Conservation (phyloP, 1,140 invertebrate species). For the Drosophila truncata region DNA sequence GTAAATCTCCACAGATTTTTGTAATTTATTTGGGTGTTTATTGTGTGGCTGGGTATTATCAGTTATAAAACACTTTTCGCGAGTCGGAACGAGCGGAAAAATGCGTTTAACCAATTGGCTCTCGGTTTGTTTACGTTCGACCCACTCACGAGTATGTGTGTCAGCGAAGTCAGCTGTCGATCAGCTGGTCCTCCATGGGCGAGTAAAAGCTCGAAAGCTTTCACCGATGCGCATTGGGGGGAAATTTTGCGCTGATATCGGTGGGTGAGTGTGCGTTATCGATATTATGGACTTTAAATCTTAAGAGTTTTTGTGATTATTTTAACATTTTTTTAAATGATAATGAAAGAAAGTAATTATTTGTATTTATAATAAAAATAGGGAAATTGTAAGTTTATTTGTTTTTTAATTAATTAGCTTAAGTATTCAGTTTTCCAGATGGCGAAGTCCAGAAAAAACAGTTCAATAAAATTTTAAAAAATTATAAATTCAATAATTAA, state of each 20-base stretch:
- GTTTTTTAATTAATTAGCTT: neutral
- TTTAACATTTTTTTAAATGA: neutral
- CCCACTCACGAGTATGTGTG: slow-evolving; percentile 11
- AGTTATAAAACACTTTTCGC: slow-evolving; percentile 33
- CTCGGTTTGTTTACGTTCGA: slow-evolving; percentile 45
- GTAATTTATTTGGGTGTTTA: neutral
- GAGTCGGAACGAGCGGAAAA: slow-evolving; percentile 31
- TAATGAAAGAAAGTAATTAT: neutral
- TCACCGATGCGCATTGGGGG: slow-evolving; percentile 13
- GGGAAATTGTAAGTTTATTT: neutral
- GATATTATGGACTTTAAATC: neutral
- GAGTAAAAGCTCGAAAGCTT: slow-evolving; percentile 45
- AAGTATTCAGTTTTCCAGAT: no score
- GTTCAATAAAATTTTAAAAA: no score
- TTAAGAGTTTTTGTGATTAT: neutral
- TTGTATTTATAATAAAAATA: neutral
- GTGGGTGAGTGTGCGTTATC: slow-evolving; percentile 2
- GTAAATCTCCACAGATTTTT: neutral
- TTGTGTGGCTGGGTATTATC: neutral
- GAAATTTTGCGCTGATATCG: neutral
- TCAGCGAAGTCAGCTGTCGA: slow-evolving; percentile 29
- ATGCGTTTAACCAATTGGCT: slow-evolving; percentile 29
- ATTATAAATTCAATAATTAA: no score
- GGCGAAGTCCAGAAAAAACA: no score
- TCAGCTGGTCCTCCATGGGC: slow-evolving; percentile 27